Percentiles rank a stretch among this genome's conserved stretches.
phyloP scores from a whole-genome alignment of 2,113 vertebrate species.

The Tympanuchus pallidicinctus region DNA sequence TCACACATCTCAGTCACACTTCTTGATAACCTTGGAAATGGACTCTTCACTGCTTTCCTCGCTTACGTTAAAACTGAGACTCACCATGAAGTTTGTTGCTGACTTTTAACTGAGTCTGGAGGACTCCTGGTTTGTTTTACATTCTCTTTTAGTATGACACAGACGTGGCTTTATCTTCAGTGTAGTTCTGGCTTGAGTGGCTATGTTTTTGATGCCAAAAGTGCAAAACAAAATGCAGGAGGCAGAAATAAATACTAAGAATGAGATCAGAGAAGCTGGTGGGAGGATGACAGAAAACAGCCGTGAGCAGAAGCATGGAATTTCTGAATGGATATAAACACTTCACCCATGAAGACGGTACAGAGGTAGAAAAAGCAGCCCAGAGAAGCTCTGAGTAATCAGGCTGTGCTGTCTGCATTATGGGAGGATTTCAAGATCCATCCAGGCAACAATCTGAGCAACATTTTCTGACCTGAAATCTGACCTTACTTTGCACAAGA shows the following conservation, averaged over 20 bases:
- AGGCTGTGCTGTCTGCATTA: background rate
- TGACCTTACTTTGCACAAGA: background rate
- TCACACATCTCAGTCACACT: conserved; percentile 39
- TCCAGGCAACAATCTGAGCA: background rate
- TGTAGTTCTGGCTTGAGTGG: background rate
- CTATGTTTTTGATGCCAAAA: background rate
- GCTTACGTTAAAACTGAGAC: background rate
- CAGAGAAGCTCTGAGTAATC: background rate
- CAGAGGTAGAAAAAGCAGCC: background rate
- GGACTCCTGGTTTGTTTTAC: background rate
- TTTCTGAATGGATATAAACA: fast-evolving
- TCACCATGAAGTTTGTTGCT: background rate
- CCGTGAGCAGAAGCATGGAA: background rate
- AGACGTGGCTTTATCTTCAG: background rate
- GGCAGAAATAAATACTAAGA: background rate
- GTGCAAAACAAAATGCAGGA: background rate
- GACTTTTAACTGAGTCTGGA: background rate
- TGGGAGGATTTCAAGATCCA: background rate
- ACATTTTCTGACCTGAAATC: background rate
- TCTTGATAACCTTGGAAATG: background rate
- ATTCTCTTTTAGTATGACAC: background rate
- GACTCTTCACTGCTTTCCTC: background rate
- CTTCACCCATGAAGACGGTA: background rate
- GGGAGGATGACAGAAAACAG: background rate
- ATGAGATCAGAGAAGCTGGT: background rate